Evolutionary conservation across 92 coral and sea anemone genomes (phyloP).

Genomic region (Palythoa heliodiscus): DNA sequence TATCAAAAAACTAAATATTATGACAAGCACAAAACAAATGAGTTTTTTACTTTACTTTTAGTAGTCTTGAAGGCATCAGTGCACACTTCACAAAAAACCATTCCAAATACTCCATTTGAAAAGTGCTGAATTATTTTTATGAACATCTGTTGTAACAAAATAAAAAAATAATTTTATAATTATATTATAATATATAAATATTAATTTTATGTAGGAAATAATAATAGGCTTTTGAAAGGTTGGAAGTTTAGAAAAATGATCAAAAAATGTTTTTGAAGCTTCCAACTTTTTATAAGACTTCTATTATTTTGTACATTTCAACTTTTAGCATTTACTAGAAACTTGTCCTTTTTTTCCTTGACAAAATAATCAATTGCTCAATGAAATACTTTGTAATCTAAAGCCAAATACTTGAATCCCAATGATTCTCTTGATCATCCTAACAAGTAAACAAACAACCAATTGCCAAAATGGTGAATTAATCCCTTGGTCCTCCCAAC

Average conservation of each 20-base stretch:
- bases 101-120: conserved; percentile 20
- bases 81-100: conserved; percentile 19
- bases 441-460: background rate
- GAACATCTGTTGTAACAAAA: background rate
- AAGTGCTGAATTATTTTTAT: conserved; percentile 31
- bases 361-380: background rate
- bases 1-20: too few species aligned
- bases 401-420: background rate
- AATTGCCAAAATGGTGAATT: background rate
- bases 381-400: background rate
- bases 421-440: background rate
- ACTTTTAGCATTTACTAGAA: too few species aligned
- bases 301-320: too few species aligned
- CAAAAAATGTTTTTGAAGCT: too few species aligned
- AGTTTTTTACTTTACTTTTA: background rate
- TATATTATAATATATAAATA: background rate
- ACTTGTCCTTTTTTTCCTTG: background rate
- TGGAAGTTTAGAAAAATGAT: too few species aligned
- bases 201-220: background rate
- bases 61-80: background rate
- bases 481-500: background rate
- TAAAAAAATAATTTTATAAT: background rate
- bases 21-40: too few species aligned
- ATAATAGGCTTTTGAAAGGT: too few species aligned
- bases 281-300: too few species aligned